Conservation (phyloP, 2,888 invertebrate species). For the Lutraria lutraria region DNA sequence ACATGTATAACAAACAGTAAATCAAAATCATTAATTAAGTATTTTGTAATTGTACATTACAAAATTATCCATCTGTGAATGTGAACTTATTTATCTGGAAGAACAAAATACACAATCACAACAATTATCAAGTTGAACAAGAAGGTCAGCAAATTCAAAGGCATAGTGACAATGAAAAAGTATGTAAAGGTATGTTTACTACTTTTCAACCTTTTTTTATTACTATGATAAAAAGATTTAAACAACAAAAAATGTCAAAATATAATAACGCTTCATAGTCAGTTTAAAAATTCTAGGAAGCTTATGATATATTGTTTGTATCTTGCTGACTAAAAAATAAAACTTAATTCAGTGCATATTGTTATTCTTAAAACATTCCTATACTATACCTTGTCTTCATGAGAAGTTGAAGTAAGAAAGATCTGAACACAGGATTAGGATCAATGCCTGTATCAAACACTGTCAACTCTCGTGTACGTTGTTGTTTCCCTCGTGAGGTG, state of each 20-base stretch:
- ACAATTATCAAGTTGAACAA: background rate
- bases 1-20: background rate
- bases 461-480: slow-evolving; percentile 71
- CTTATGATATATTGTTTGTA: background rate
- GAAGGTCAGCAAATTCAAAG: background rate
- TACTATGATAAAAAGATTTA: no score
- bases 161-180: no score
- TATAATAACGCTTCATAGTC: no score
- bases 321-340: no score
- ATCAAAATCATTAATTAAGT: background rate
- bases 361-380: background rate
- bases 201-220: no score
- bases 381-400: slow-evolving; percentile 74
- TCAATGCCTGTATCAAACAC: slow-evolving; percentile 77
- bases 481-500: slow-evolving; percentile 28
- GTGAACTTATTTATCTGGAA: no score
- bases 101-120: no score
- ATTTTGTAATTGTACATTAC: background rate
- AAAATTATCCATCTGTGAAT: no score
- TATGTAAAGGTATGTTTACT: no score
- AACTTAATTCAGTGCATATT: background rate
- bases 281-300: no score
- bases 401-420: slow-evolving; percentile 80
- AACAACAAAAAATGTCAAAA: no score
- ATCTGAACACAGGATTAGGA: slow-evolving; percentile 82